Evolutionary conservation across 2,113 vertebrate genomes (phyloP).

Genomic region (Promerops cafer): DNA sequence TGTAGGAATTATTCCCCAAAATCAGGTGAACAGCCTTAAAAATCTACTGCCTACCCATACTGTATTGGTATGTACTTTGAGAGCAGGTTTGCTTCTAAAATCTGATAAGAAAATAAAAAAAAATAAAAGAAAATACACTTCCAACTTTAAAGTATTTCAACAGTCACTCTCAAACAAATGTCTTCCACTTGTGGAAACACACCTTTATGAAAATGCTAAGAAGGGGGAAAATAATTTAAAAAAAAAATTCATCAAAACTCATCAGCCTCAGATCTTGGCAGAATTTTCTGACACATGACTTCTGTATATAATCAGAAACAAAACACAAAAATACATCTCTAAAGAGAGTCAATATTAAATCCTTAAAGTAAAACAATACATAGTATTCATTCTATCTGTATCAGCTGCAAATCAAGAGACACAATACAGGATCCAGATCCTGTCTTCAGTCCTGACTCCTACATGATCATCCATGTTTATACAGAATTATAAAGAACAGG

Average conservation of each 20-base stretch:
- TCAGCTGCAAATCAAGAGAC: conserved; percentile 55
- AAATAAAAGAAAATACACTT: background rate
- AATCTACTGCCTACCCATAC: background rate
- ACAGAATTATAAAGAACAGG: background rate
- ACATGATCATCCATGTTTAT: background rate
- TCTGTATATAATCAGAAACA: background rate
- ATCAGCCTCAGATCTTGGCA: background rate
- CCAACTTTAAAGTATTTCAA: background rate
- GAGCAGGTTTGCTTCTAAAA: background rate
- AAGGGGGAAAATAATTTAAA: background rate
- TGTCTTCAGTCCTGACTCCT: background rate
- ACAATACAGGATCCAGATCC: conserved; percentile 16
- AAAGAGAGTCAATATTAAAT: background rate
- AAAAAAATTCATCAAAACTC: background rate
- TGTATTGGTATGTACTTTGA: background rate
- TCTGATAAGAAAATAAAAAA: background rate
- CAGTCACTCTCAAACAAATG: background rate
- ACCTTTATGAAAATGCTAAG: background rate
- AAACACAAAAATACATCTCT: conserved; percentile 8
- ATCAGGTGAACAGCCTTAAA: background rate
- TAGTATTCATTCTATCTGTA: conserved; percentile 68
- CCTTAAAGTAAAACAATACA: conserved; percentile 66
- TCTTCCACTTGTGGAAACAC: background rate
- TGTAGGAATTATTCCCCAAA: background rate
- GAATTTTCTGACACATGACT: background rate